Evolutionary conservation across 2,797 vertebrate species (phyloP).

Genomic region (Myioborus melanocephalus): DNA sequence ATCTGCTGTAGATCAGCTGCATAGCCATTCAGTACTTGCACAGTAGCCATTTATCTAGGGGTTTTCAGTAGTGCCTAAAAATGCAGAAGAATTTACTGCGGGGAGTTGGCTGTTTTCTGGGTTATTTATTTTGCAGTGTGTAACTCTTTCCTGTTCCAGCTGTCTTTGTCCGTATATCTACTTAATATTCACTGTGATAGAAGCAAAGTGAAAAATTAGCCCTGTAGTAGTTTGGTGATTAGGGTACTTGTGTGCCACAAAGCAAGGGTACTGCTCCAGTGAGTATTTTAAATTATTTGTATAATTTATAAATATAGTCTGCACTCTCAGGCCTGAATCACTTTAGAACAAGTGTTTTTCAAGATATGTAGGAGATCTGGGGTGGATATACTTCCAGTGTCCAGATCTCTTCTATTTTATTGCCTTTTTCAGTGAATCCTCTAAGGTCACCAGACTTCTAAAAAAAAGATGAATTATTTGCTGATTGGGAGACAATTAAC

Average conservation of each 20-base stretch:
- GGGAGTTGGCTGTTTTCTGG: neutral
- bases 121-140: neutral
- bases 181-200: neutral
- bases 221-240: neutral
- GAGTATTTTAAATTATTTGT: neutral
- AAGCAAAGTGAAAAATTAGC: neutral
- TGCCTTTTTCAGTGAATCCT: neutral
- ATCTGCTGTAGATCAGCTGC: neutral
- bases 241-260: neutral
- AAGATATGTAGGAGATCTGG: neutral
- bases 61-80: neutral
- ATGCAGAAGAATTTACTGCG: neutral
- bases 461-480: neutral
- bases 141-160: neutral
- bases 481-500: neutral
- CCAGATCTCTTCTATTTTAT: neutral
- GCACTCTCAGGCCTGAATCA: neutral
- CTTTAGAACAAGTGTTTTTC: neutral
- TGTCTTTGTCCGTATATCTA: neutral
- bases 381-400: neutral
- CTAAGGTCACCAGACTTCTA: neutral
- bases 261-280: neutral
- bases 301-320: neutral
- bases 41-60: neutral
- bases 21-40: neutral